Base-by-base conservation (phyloP, 2,888 invertebrate species). In the Mallateleia sp. region DNA sequence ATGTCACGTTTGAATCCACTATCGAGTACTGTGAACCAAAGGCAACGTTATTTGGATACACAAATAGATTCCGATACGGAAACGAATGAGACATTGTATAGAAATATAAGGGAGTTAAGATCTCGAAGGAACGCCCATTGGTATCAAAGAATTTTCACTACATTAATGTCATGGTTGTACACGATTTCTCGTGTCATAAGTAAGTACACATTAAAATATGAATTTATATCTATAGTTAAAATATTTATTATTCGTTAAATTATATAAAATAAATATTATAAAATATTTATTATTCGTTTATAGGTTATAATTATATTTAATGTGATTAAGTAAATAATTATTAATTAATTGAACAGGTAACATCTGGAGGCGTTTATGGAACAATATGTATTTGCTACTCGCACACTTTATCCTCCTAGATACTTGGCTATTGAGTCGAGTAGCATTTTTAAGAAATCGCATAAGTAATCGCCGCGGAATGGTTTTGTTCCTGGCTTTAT, bases 401-500 rank as follows among this genome's bases (percentile, higher is more conserved):
- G 92, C 94, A 47, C 92, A 91, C 85, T 82, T 92, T 80, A 88
- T 94, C 25, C 90, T 94, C 54, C 85, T 94, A 24, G 94, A 95
- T 86, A 89, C 94, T 34, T 95, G 95, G 95, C 50, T 94, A 52
- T 78, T 95, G 58, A 95, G 94, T 74, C 92, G 90, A 85, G 85
- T 90, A 69, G 91, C 92, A 60, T 89, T 81, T 64, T 18, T 92
- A 34, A 92, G 94, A 60, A 83, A 91, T 18, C 84, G 89, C 66
- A 54, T 92, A 5, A 88, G 88, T 66, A 87, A 91, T 34, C 92
- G 91, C 64, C 91, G 92, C 38, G 87, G 89, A n/a, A 93, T 89
- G 82, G 64, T 95, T 47, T 56, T 94, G 42, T 94, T 93, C 93
- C 88, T 97, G 66, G 94, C 96, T 47, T 88, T 96, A 20, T 88